Percentiles rank a stretch among this genome's conserved stretches.
phyloP scores from a whole-genome alignment of 2,888 invertebrate species.

The Drosophila leonis region DNA sequence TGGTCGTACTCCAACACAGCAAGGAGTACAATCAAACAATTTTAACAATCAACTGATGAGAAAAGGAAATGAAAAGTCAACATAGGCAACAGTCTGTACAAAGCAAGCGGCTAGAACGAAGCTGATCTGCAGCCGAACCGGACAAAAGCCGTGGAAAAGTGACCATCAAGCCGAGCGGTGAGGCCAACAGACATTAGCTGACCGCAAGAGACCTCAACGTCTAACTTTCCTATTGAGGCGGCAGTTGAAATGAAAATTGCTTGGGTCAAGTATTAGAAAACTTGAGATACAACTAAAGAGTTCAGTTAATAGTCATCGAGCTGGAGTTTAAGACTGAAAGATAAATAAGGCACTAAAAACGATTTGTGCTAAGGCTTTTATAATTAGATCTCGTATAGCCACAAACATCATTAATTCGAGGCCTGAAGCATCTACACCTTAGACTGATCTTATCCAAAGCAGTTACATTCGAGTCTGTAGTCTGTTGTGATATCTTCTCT shows the following conservation, averaged over 20 bases:
- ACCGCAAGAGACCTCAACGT: conserved; percentile 61
- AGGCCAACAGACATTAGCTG: conserved; percentile 49
- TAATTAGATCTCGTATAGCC: conserved; percentile 27
- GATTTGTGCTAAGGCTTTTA: conserved; percentile 11
- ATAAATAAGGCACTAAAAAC: conserved; percentile 27
- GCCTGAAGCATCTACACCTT: conserved; percentile 19
- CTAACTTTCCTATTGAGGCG: conserved; percentile 39
- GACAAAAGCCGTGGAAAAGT: conserved; percentile 57
- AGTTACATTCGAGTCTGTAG: conserved; percentile 16
- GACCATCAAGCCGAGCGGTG: conserved; percentile 24
- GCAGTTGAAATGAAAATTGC: conserved; percentile 66
- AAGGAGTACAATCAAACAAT: conserved; percentile 63
- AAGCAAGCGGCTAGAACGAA: conserved; percentile 35
- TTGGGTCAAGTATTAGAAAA: conserved; percentile 45
- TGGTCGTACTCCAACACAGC: conserved; percentile 42
- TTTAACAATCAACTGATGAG: conserved; percentile 79
- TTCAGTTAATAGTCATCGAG: conserved; percentile 30
- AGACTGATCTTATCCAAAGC: conserved; percentile 18
- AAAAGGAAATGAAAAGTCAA: conserved; percentile 82
- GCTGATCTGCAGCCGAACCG: conserved; percentile 24
- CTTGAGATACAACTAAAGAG: conserved; percentile 14
- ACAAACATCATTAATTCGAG: conserved; percentile 19
- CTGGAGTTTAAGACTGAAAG: conserved; percentile 21
- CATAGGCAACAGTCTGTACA: conserved; percentile 64
- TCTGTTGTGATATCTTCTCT: conserved; percentile 18